Evolutionary conservation across 2,888 invertebrate species (phyloP).

Genomic region (Lacanobia oleracea): DNA sequence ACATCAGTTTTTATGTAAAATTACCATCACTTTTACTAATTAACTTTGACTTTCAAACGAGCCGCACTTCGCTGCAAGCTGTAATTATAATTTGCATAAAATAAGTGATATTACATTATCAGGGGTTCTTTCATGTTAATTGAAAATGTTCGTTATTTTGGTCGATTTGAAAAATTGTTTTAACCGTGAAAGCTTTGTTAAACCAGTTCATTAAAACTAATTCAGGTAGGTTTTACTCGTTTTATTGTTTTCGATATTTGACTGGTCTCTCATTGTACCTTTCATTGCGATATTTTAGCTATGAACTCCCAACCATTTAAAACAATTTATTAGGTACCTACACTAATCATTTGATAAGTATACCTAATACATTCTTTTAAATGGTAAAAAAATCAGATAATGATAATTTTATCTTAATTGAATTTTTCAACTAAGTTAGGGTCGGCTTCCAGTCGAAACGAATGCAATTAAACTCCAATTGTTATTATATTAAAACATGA

Average conservation of each 20-base stretch:
- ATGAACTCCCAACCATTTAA: neutral
- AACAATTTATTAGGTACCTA: neutral
- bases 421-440: no score
- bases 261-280: neutral
- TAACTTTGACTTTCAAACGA: constrained; percentile 27
- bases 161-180: neutral
- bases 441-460: neutral
- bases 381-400: no score
- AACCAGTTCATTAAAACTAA: neutral
- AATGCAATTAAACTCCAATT: neutral
- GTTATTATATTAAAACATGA: neutral
- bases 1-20: constrained; percentile 15
- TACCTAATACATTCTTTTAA: no score
- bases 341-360: no score
- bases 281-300: neutral
- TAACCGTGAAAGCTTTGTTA: neutral
- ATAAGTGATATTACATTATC: constrained; percentile 19
- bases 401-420: no score
- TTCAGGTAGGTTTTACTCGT: no score
- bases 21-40: constrained; percentile 6
- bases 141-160: neutral
- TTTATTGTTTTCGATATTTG: neutral
- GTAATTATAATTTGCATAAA: constrained; percentile 24
- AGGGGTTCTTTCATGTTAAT: neutral
- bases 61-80: neutral